Evolutionary conservation across 2,797 vertebrate species (phyloP).

Genomic region (Smutsia temminckii): DNA sequence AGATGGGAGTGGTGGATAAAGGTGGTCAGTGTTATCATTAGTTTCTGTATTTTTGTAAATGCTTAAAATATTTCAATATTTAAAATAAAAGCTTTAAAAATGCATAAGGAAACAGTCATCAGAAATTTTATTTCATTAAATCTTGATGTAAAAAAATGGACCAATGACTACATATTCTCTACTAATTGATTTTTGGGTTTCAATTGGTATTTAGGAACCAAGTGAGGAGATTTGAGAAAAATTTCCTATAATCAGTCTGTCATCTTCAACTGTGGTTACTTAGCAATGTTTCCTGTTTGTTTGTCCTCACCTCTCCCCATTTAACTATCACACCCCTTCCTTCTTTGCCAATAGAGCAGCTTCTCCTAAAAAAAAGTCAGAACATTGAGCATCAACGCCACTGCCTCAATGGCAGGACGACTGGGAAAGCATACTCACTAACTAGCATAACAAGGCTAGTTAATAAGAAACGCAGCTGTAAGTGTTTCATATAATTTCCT

Average conservation of each 20-base stretch:
- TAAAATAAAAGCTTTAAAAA: not conserved
- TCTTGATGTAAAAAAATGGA: not conserved
- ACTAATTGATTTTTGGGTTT: not conserved
- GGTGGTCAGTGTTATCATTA: not conserved
- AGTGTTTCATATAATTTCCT: not conserved
- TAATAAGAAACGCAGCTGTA: not conserved
- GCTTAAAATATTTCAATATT: not conserved
- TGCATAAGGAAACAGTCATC: not conserved
- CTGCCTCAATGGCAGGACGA: not conserved
- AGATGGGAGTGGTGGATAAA: not conserved
- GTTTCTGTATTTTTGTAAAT: not conserved
- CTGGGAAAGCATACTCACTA: not conserved
- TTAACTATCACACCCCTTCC: not conserved
- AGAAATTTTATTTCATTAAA: not conserved
- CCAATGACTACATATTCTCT: not conserved
- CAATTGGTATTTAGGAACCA: not conserved
- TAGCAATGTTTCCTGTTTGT: not conserved
- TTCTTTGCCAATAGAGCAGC: not conserved
- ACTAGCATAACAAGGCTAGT: not conserved
- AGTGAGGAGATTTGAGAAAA: slow-evolving; percentile 41
- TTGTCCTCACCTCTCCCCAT: not conserved
- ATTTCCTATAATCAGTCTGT: not conserved
- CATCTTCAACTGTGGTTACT: not conserved
- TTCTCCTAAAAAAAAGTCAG: not conserved
- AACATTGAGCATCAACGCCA: not conserved